Conservation (phyloP, 2,888 invertebrate species). For the Aelia acuminata region DNA sequence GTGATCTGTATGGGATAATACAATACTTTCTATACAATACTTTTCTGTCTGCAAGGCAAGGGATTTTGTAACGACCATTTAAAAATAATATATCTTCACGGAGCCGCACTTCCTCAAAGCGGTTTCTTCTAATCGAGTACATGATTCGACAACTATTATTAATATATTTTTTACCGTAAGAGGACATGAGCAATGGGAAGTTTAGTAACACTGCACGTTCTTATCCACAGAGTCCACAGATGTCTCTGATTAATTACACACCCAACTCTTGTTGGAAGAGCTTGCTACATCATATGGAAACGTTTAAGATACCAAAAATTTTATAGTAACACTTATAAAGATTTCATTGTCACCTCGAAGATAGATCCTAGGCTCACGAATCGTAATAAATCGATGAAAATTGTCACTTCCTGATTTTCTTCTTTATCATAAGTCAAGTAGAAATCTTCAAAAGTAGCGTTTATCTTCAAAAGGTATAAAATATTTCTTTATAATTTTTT, state of each 20-base stretch:
- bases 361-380: background rate
- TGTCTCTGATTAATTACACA: background rate
- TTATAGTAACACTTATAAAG: background rate
- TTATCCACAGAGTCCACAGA: background rate
- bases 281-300: background rate
- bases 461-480: no score
- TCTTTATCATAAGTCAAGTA: no score
- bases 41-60: background rate
- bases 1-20: no score
- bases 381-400: background rate
- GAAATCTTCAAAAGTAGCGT: no score
- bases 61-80: background rate
- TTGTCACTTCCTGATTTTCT: background rate
- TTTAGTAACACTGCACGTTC: background rate
- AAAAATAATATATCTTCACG: background rate
- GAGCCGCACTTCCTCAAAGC: background rate
- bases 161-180: background rate
- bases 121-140: background rate
- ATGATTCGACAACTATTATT: background rate
- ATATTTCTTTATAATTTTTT: no score
- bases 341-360: background rate
- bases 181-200: background rate
- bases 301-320: background rate
- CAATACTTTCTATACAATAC: no score
- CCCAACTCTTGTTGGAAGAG: conserved; percentile 1